Evolutionary conservation across 2,888 invertebrate genomes (phyloP).

Genomic region (Rhingia campestris): DNA sequence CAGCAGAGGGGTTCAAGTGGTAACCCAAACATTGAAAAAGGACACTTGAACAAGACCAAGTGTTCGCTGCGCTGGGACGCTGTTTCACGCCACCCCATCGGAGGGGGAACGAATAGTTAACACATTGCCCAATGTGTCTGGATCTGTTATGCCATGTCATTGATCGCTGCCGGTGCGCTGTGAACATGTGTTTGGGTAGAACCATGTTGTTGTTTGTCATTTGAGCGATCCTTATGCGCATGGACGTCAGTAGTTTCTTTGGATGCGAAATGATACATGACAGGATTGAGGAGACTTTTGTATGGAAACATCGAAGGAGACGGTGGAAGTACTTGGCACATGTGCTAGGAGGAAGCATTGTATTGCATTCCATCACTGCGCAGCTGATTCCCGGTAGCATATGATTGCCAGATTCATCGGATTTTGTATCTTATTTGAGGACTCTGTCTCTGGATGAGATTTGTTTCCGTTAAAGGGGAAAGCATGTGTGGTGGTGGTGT

Average conservation of each 20-base stretch:
- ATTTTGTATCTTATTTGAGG: constrained; percentile 7
- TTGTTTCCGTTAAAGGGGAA: constrained; percentile 1
- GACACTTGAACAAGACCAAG: constrained; percentile 69
- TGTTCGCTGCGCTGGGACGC: constrained; percentile 1
- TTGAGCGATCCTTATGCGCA: constrained; percentile 37
- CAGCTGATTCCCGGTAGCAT: not conserved
- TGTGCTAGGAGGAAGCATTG: constrained; percentile 42
- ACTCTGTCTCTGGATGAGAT: constrained; percentile 12
- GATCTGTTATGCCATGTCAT: constrained; percentile 41
- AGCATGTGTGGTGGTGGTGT: constrained; percentile 16
- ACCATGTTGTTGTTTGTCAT: constrained; percentile 21
- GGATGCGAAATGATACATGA: constrained; percentile 44
- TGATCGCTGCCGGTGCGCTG: constrained; percentile 31
- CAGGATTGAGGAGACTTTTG: constrained; percentile 8
- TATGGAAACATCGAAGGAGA: not conserved
- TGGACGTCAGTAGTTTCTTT: constrained; percentile 7
- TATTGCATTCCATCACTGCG: no score
- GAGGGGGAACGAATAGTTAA: constrained; percentile 21
- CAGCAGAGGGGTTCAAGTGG: constrained; percentile 46
- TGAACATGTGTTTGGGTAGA: constrained; percentile 65
- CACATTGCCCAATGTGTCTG: constrained; percentile 58
- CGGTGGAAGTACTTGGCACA: constrained; percentile 32
- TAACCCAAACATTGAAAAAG: constrained; percentile 58
- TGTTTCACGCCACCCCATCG: not conserved
- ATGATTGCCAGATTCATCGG: constrained; percentile 30